Base-by-base conservation (phyloP, 2,113 vertebrate genomes). In the Peromyscus californicus region DNA sequence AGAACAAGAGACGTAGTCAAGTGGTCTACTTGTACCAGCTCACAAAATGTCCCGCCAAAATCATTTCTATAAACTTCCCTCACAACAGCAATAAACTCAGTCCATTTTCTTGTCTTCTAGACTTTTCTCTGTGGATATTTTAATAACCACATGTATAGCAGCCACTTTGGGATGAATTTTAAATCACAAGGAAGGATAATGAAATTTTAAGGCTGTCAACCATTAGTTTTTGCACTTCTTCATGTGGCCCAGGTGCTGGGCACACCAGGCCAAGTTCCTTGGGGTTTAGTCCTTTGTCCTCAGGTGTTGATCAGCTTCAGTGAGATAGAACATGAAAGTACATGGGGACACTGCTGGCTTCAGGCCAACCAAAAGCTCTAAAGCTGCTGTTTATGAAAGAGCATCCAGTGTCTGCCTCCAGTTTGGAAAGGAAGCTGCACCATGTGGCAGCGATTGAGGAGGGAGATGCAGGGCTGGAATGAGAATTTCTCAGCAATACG, bases 61-160 rank as follows among this genome's bases (percentile, higher is more conserved):
- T 63, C 51, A 2, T 83, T 29, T 69, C 65, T 33, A 1, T 33
- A 61, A 2, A 42, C 17, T 92, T 67, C 51, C 17, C 54, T 61
- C 36, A 26, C 51, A 84, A 33, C 42, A 69, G 79, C 39, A 89
- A 78, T 78, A 89, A 54, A 82, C 82, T 48, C 11, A 21, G 7
- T 74, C 84, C 33, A 26, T 78, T 83, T 89, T 78, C 17, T 79
- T 61, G 15, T 94, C 26, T 69, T 36, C 39, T 33, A 87, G 24
- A 59, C 92, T 69, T 82, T 91, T 89, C 45, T 95, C 86, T 87
- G 76, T 78, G 45, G 7, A 54, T 92, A 51, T 90, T 26, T 94
- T 65, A n/a, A 51, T 90, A 36, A 48, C 85, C 59, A 84, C 54
- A 26, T 36, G 22, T n/a, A n/a, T 65, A 24, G 36, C 17, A 92